A percentile compares a stretch with the other conserved stretches of the same genome.
Evolutionary conservation across 30 jellyfish, hydroid and myxozoan species (phyloP).

Genomic region (Morbakka virulenta): DNA sequence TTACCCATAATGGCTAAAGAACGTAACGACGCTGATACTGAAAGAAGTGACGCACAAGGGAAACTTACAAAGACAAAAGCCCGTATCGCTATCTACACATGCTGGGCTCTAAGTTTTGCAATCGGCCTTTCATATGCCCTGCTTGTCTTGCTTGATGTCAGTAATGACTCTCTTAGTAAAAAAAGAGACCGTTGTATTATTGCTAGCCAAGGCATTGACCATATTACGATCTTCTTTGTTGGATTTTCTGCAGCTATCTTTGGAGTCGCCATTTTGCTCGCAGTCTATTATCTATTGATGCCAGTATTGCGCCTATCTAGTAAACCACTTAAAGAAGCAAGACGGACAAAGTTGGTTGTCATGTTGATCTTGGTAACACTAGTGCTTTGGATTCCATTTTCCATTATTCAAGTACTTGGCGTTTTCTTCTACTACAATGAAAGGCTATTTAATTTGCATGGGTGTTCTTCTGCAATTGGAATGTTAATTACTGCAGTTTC

Average conservation of each 20-base stretch:
- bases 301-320: not conserved
- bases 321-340: not conserved
- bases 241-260: not conserved
- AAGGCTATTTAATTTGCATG: not conserved
- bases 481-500: slow-evolving; percentile 1
- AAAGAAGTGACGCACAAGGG: not conserved
- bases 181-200: slow-evolving; percentile 20
- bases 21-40: not conserved
- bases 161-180: not conserved
- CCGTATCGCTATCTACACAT: not conserved
- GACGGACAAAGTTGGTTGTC: not conserved
- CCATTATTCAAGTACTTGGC: slow-evolving; percentile 1
- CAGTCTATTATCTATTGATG: not conserved
- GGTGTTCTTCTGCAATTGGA: slow-evolving; percentile 20
- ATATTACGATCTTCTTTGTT: slow-evolving; percentile 6
- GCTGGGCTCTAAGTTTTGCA: not conserved
- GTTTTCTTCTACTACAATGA: not conserved
- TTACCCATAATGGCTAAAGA: slow-evolving; percentile 7
- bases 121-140: not conserved
- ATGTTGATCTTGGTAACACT: not conserved
- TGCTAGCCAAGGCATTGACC: slow-evolving; percentile 22
- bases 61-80: not conserved
- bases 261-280: slow-evolving; percentile 14
- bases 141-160: not conserved
- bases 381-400: slow-evolving; percentile 13